These are phyloP conservation scores for Huso huso DNA, from an alignment of 2,797 vertebrate species.

Conservation along the genomic window DNA sequence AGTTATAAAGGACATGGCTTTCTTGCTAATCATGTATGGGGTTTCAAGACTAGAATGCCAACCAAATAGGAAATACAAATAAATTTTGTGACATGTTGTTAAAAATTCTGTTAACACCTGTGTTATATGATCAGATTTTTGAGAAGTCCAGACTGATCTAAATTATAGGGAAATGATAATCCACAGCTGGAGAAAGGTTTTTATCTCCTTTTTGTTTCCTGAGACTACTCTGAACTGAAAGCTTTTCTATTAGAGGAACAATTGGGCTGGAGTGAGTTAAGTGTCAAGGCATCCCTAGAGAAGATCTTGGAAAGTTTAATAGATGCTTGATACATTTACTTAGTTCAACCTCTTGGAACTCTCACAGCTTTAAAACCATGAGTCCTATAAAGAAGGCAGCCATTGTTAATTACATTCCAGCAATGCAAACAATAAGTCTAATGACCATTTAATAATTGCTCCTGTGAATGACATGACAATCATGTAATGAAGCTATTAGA, in stretches of 20 bases:
- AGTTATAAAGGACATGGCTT: neutral
- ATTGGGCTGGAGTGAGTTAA: conserved; percentile 35
- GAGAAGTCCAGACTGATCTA: neutral
- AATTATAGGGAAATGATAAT: conserved; percentile 27
- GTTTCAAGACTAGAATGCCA: too few relatives aligned
- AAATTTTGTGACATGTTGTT: too few relatives aligned
- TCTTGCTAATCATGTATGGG: too few relatives aligned
- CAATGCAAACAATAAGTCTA: conserved; percentile 54
- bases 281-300: conserved; percentile 42
- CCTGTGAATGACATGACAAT: conserved; percentile 30
- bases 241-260: conserved; percentile 24
- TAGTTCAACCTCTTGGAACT: conserved; percentile 37
- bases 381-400: conserved; percentile 53
- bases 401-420: conserved; percentile 54
- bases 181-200: conserved; percentile 28
- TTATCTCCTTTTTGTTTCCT: conserved; percentile 25
- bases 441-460: conserved; percentile 51
- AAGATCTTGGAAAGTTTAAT: conserved; percentile 42
- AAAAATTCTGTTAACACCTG: too few relatives aligned
- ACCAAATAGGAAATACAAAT: too few relatives aligned
- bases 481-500: conserved; percentile 23
- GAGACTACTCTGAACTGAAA: conserved; percentile 24
- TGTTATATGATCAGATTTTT: too few relatives aligned
- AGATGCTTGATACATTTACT: conserved; percentile 39
- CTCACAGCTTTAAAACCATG: conserved; percentile 39